phyloP scores from a whole-genome alignment of 2,888 invertebrate genomes.

The Noctuana brunneofusca region DNA sequence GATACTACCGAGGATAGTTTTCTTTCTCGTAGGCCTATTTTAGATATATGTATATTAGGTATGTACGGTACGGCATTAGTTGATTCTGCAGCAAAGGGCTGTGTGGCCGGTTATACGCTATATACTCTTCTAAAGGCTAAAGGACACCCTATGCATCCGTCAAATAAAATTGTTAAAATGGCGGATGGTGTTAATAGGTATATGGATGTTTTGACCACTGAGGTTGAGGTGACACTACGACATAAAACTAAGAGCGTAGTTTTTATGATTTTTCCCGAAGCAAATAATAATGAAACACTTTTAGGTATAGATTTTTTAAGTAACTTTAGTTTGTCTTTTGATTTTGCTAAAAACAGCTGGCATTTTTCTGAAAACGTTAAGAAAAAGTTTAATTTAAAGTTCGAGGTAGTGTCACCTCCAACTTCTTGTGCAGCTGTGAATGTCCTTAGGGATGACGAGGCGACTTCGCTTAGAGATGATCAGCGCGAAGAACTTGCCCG shows the following conservation, averaged over 20 bases:
- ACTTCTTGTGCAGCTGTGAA: conserved; percentile 12
- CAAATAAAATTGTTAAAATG: conserved; percentile 2
- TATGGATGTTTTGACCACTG: not conserved
- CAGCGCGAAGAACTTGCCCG: conserved; percentile 15
- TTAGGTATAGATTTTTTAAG: conserved; percentile 3
- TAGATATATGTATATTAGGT: conserved; percentile 2
- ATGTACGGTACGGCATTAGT: not conserved
- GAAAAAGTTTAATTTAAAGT: conserved; percentile 9
- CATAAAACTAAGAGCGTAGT: not conserved
- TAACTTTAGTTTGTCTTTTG: conserved; percentile 5
- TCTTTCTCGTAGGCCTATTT: conserved; percentile 4
- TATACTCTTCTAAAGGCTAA: conserved; percentile 2
- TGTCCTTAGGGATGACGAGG: conserved; percentile 20
- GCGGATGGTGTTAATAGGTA: not conserved
- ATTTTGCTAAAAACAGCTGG: conserved; percentile 10
- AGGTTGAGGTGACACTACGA: not conserved
- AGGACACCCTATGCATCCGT: not conserved
- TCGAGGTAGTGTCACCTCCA: conserved; percentile 11
- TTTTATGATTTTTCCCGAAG: conserved; percentile 1
- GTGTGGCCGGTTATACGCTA: conserved; percentile 3
- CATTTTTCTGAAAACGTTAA: conserved; percentile 4
- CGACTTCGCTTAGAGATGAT: conserved; percentile 12
- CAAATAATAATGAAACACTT: not conserved
- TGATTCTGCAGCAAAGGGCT: conserved; percentile 1
- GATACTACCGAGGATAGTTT: not conserved